A percentile compares a stretch with the other conserved stretches of the same genome.
phyloP scores from a whole-genome alignment of 1,140 invertebrate species.

The Bombus superbus region DNA sequence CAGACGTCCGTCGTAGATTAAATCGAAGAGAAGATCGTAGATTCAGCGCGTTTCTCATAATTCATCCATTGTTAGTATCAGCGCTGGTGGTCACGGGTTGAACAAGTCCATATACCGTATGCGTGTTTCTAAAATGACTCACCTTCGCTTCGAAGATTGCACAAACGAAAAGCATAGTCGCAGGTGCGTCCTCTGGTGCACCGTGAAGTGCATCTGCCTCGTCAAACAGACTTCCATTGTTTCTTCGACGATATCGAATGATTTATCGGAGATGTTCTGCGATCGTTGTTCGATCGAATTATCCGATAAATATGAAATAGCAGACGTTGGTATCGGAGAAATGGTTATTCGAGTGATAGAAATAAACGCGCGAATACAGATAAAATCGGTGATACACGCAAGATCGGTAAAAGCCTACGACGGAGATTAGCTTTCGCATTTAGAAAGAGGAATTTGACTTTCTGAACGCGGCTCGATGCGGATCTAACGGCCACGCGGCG shows the following conservation, averaged over 20 bases:
- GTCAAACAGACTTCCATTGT: not conserved
- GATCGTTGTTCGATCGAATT: not conserved
- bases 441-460: not conserved
- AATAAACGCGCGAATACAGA: not conserved
- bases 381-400: not conserved
- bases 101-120: not conserved
- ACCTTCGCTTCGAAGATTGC: conserved; percentile 2
- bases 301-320: not conserved
- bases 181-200: conserved; percentile 3
- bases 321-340: not conserved
- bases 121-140: conserved; percentile 25
- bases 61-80: not conserved
- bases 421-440: conserved; percentile 5
- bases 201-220: not conserved
- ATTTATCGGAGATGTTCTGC: not conserved
- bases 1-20: not conserved
- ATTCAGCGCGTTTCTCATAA: not conserved
- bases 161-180: conserved; percentile 3
- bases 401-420: not conserved
- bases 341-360: not conserved
- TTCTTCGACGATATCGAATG: not conserved
- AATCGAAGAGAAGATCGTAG: not conserved
- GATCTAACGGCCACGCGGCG: not conserved
- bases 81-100: not conserved
- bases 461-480: not conserved